Conservation (phyloP, 2,797 vertebrate species). For the Melanotaenia boesemani region DNA sequence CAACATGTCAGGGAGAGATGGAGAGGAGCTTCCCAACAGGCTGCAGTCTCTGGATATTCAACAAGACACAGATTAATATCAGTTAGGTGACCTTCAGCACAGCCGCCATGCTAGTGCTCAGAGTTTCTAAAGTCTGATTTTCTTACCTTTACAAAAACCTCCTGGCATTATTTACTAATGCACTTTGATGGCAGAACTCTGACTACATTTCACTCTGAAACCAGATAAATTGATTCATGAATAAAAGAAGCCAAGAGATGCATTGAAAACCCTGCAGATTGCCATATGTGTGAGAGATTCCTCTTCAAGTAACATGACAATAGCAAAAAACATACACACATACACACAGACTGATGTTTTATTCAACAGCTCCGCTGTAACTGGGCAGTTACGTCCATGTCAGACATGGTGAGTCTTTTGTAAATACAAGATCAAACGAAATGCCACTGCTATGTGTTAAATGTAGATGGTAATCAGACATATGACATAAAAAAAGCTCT, state of each 20-base stretch:
- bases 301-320: conserved; percentile 53
- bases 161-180: conserved; percentile 39
- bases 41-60: conserved; percentile 17
- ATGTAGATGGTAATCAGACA: background rate
- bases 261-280: conserved; percentile 11
- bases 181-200: conserved; percentile 30
- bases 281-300: conserved; percentile 10
- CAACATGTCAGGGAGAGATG: conserved; percentile 38
- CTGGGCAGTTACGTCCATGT: conserved; percentile 23
- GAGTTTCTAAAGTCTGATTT: conserved; percentile 14
- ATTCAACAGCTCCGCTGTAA: conserved; percentile 59
- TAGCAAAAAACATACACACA: conserved; percentile 27
- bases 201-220: conserved; percentile 35
- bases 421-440: conserved; percentile 13
- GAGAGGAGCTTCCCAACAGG: background rate
- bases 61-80: conserved; percentile 3
- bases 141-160: conserved; percentile 43
- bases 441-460: background rate
- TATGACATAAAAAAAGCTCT: conserved; percentile 10
- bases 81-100: conserved; percentile 56
- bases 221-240: conserved; percentile 56
- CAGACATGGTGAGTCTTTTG: background rate
- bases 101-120: background rate
- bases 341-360: conserved; percentile 64
- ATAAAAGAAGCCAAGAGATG: conserved; percentile 29